These are phyloP conservation scores for Asobara japonica DNA, from an alignment of 1,140 invertebrate genomes.

Conservation along the genomic window DNA sequence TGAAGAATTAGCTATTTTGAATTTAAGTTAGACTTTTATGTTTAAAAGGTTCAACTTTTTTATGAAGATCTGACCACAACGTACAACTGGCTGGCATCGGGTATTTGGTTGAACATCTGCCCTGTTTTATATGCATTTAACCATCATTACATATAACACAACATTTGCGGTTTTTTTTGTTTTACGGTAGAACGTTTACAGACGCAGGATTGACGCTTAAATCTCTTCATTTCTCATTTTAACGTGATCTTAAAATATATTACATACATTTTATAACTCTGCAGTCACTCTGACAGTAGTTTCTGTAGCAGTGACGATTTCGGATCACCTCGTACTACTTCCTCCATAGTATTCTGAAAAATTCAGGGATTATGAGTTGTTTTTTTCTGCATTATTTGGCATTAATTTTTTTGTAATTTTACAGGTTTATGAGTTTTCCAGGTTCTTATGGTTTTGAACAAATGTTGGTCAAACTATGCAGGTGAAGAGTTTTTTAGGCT, in stretches of 20 bases:
- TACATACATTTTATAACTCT: constrained; percentile 57
- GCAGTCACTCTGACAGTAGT: constrained; percentile 78
- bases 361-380: no score
- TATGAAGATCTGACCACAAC: constrained; percentile 24
- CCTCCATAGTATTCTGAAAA: constrained; percentile 79
- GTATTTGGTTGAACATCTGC: constrained; percentile 63
- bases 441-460: no score
- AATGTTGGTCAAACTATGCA: no score
- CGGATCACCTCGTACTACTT: constrained; percentile 74
- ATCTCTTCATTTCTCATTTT: constrained; percentile 37
- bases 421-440: no score
- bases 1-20: no score
- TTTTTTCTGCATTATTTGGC: background rate
- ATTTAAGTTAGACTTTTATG: background rate
- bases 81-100: constrained; percentile 48
- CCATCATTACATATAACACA: constrained; percentile 61
- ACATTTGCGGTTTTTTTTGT: constrained; percentile 63
- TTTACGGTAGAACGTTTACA: constrained; percentile 42
- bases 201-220: constrained; percentile 46
- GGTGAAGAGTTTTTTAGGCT: no score
- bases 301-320: constrained; percentile 81
- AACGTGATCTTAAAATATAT: constrained; percentile 56
- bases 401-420: background rate
- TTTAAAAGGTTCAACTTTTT: background rate
- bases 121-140: constrained; percentile 42